Evolutionary conservation across 2,888 invertebrate species (phyloP), one percentile per base, ranked within the genome.

Genomic region (Nymphalis c-album): DNA sequence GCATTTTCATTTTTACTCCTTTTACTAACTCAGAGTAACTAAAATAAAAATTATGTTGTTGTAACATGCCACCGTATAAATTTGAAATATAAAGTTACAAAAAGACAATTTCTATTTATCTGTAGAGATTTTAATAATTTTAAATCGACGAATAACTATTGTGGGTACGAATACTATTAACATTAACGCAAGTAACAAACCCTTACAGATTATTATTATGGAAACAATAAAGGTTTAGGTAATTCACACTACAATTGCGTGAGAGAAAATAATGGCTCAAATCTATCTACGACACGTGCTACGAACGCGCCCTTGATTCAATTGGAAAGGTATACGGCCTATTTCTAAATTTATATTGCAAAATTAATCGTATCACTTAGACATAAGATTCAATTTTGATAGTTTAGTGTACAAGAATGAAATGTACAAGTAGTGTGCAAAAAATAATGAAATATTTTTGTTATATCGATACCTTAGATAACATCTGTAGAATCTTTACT

Each of bases 211-310:
- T 50, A 50, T 20, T 18, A 40, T 48, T 48, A 48, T 48, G 48
- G 16, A 16, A 13, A 53, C 53, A 53, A 53, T 53, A 53, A 53
- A 53, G 53, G 53, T 17, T 53, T 53, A 26, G 53, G 53, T 53
- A 53, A 53, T 53, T 53, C 26, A 17, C 53, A 53, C 53, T 18
- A 53, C 53, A 20, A 53, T 53, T 53, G 26, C 17, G 22, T 53
- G 26, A 13, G 53, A 53, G 22, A 26, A 20, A 26, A 26, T 53
- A 53, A 53, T 53, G 48, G 18, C 40, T 18, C 48, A 8, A 48
- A 48, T 48, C 48, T 48, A 48, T 48, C 48, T 6, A 48, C 48
- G 48, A 48, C 48, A n/a, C 8, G 26, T 31, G 26, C 26, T 31
- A 31, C 26, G 8, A 8, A 48, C 18, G 48, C 17, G 48, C 48